Conservation (phyloP, 2,888 invertebrate species). For the Diplolepis rosae region DNA sequence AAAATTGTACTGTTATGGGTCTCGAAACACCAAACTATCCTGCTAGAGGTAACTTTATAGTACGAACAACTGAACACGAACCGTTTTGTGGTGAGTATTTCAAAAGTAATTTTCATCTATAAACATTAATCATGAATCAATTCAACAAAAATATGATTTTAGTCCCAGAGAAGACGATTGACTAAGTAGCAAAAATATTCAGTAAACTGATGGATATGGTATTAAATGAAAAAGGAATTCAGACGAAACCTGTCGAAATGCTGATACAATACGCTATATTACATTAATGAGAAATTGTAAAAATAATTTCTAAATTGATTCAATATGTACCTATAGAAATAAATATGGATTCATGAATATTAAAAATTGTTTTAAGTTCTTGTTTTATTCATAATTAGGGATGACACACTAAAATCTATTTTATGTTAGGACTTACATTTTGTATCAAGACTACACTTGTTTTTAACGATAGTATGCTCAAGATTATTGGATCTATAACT, state of each 20-base stretch:
- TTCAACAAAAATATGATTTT: not conserved
- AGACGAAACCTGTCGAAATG: not conserved
- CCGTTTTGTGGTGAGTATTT: slow-evolving; percentile 65
- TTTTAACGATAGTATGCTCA: no score
- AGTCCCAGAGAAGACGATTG: not conserved
- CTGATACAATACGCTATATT: slow-evolving; percentile 51
- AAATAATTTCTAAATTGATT: slow-evolving; percentile 65
- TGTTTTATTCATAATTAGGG: no score
- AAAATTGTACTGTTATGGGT: slow-evolving; percentile 62
- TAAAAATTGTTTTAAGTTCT: no score
- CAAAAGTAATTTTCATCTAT: not conserved
- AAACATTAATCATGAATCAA: not conserved
- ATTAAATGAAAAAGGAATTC: no score
- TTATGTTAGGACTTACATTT: no score
- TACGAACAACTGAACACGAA: slow-evolving; percentile 56
- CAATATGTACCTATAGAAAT: slow-evolving; percentile 69
- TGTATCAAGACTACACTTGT: no score
- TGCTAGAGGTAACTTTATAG: slow-evolving; percentile 61
- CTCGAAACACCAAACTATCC: slow-evolving; percentile 58
- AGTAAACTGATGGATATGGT: no score
- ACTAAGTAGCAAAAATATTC: no score
- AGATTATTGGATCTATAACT: no score
- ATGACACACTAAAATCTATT: no score
- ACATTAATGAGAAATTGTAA: slow-evolving; percentile 64
- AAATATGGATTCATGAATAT: slow-evolving; percentile 67